These are phyloP conservation scores for Penaeus japonicus DNA, from an alignment of 1,140 invertebrate species.

Conservation along the genomic window DNA sequence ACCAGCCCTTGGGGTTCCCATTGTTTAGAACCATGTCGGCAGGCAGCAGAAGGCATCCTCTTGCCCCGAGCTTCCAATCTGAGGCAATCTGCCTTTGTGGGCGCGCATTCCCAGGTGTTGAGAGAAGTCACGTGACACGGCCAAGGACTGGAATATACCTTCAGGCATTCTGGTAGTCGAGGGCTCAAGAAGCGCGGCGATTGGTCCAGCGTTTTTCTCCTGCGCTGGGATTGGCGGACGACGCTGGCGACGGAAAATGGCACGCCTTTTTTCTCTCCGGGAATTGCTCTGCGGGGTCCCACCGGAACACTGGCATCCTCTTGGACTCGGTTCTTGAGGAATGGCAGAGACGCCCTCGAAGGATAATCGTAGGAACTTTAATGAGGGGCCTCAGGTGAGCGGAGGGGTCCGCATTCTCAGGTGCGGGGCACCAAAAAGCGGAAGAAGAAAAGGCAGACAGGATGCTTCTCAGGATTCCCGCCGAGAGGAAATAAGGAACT, in stretches of 20 bases:
- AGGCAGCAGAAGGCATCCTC: not conserved
- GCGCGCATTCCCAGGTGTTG: constrained; percentile 48
- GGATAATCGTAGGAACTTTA: constrained; percentile 51
- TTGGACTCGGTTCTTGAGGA: not conserved
- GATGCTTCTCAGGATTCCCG: constrained; percentile 25
- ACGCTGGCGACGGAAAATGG: no score
- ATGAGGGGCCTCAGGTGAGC: constrained; percentile 43
- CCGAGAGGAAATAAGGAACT: constrained; percentile 27
- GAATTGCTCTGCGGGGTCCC: constrained; percentile 13
- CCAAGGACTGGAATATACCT: constrained; percentile 36
- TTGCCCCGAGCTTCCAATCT: not conserved
- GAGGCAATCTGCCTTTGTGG: constrained; percentile 45
- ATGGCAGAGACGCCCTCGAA: constrained; percentile 30
- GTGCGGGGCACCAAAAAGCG: not conserved
- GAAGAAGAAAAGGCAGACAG: constrained; percentile 25
- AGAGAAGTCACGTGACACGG: constrained; percentile 38
- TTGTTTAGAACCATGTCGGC: no score
- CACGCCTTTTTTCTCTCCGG: constrained; percentile 11
- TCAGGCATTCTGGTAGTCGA: constrained; percentile 29
- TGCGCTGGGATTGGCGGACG: not conserved
- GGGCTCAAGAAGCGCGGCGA: not conserved
- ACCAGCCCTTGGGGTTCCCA: not conserved
- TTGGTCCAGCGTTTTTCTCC: constrained; percentile 17
- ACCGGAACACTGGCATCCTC: not conserved
- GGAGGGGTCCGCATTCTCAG: constrained; percentile 40